phyloP scores from a whole-genome alignment of 2,113 vertebrate species.

The Prietella phreatophila region DNA sequence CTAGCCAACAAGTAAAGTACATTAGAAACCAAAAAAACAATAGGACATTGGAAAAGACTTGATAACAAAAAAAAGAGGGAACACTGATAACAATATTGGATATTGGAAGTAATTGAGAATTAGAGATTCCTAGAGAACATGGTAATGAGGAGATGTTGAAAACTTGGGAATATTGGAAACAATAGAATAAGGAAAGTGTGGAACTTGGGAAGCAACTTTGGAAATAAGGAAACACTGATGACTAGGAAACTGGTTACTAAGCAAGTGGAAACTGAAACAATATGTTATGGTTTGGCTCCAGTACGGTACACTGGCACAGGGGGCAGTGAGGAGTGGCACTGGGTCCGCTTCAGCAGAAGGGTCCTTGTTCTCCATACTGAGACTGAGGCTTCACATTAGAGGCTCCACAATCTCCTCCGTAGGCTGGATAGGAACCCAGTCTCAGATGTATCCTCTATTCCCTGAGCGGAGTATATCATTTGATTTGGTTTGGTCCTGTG shows the following conservation, averaged over 20 bases:
- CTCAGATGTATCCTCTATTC: slow-evolving; percentile 43
- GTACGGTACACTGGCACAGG: background rate
- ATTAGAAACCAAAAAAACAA: background rate
- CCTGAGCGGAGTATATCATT: slow-evolving; percentile 61
- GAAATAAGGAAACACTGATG: background rate
- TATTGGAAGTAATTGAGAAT: background rate
- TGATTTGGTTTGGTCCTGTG: background rate
- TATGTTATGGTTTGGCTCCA: background rate
- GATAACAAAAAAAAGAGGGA: background rate
- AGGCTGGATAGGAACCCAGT: slow-evolving; percentile 24
- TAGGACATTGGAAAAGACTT: background rate
- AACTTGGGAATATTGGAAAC: background rate
- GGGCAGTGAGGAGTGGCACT: background rate
- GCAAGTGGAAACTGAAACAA: background rate
- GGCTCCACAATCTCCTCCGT: background rate
- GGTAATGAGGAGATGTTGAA: background rate
- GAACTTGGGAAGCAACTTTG: background rate
- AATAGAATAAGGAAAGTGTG: background rate
- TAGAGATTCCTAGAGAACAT: background rate
- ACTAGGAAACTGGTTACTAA: background rate
- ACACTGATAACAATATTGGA: background rate
- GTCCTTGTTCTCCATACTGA: background rate
- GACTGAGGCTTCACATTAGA: background rate
- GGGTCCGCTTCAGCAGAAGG: background rate
- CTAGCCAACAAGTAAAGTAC: background rate